A percentile compares a stretch with the other conserved stretches of the same genome.
Evolutionary conservation across 1,140 invertebrate species (phyloP).

Genomic region (Periplaneta americana): DNA sequence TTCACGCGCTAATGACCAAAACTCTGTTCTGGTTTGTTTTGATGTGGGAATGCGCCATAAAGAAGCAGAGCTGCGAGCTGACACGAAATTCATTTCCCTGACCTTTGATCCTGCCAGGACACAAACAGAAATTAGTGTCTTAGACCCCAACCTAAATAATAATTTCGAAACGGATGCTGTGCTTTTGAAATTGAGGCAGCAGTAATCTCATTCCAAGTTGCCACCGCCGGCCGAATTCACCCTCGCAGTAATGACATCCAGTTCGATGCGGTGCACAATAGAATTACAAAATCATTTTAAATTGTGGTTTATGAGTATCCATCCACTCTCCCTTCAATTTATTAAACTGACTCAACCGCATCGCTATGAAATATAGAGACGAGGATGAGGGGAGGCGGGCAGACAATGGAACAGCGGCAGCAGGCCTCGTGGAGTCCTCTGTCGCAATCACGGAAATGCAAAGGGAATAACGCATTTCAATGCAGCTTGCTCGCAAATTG

Average conservation of each 20-base stretch:
- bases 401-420: background rate
- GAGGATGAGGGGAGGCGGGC: background rate
- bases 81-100: no score
- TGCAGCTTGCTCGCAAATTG: background rate
- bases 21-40: no score
- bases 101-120: no score
- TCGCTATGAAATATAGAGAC: background rate
- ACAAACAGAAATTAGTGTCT: background rate
- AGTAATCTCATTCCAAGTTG: background rate
- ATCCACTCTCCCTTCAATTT: background rate
- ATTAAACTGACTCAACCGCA: background rate
- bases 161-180: no score
- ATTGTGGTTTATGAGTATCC: background rate
- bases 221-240: background rate
- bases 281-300: background rate
- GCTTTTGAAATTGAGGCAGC: background rate
- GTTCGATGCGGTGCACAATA: background rate
- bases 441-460: background rate
- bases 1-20: no score
- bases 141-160: background rate
- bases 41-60: no score
- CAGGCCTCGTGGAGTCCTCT: background rate
- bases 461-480: background rate
- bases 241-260: background rate
- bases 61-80: no score